These are phyloP conservation scores for Toxonevra muliebris DNA, from an alignment of 2,888 invertebrate genomes.

Conservation along the genomic window DNA sequence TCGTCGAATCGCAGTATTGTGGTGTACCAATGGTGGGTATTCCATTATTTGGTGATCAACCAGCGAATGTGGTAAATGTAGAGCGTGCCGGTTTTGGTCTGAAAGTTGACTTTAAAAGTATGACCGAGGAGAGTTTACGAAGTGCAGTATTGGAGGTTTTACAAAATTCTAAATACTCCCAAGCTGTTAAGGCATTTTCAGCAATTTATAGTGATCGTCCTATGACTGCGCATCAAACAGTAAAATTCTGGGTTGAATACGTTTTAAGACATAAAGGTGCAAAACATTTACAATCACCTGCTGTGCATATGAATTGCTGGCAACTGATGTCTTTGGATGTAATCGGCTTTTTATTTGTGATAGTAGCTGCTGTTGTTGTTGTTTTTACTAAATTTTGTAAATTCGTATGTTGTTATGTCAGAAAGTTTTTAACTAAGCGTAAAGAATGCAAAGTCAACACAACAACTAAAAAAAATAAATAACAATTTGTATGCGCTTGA, in stretches of 20 bases:
- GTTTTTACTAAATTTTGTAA: constrained; percentile 30
- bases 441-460: too few relatives aligned
- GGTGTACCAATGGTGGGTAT: constrained; percentile 79
- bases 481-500: too few relatives aligned
- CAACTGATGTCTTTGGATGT: constrained; percentile 67
- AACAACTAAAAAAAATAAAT: too few relatives aligned
- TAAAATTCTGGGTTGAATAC: constrained; percentile 69
- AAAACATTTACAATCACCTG: constrained; percentile 66
- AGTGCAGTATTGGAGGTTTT: constrained; percentile 47
- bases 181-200: constrained; percentile 63
- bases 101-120: constrained; percentile 37
- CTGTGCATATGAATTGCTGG: constrained; percentile 63
- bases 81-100: constrained; percentile 69
- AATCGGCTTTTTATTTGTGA: constrained; percentile 41
- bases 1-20: constrained; percentile 82
- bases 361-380: constrained; percentile 28
- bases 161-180: constrained; percentile 45
- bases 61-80: constrained; percentile 78
- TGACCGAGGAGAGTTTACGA: constrained; percentile 42
- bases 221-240: constrained; percentile 66
- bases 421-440: too few relatives aligned
- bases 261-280: constrained; percentile 68
- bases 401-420: constrained; percentile 31
- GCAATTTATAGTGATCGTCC: constrained; percentile 67
- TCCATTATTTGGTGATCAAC: constrained; percentile 83